phyloP scores from a whole-genome alignment of 2,888 invertebrate genomes.

The Cabera pusaria region DNA sequence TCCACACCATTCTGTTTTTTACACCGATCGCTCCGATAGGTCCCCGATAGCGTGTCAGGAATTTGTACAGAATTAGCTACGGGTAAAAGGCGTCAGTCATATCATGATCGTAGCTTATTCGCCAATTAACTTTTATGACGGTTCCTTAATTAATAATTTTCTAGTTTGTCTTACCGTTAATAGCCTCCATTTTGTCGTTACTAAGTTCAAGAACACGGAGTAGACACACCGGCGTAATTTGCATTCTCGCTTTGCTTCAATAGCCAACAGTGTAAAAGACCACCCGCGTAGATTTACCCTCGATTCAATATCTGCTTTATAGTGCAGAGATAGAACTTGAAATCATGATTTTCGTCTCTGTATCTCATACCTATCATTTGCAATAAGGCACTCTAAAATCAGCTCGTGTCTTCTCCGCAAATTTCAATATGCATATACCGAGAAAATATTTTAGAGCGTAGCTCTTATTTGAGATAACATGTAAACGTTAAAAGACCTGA shows the following conservation, averaged over 20 bases:
- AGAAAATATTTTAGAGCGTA: slow-evolving; percentile 43
- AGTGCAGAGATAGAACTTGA: slow-evolving; percentile 58
- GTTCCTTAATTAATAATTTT: slow-evolving; percentile 40
- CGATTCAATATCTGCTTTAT: slow-evolving; percentile 73
- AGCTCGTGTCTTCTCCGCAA: slow-evolving; percentile 58
- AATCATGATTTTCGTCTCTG: slow-evolving; percentile 47
- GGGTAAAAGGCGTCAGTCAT: slow-evolving; percentile 38
- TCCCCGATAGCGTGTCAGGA: slow-evolving; percentile 44
- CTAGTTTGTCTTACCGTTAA: slow-evolving; percentile 47
- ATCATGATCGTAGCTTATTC: slow-evolving; percentile 39
- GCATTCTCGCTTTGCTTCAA: slow-evolving; percentile 75
- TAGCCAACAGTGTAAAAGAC: slow-evolving; percentile 70
- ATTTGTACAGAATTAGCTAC: slow-evolving; percentile 40
- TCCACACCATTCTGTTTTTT: slow-evolving; percentile 62
- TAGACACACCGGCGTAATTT: slow-evolving; percentile 73
- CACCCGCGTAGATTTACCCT: slow-evolving; percentile 71
- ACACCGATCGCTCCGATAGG: slow-evolving; percentile 51
- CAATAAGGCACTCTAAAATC: slow-evolving; percentile 66
- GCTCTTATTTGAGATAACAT: slow-evolving; percentile 39
- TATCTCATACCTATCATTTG: slow-evolving; percentile 57
- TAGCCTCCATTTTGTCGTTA: slow-evolving; percentile 50
- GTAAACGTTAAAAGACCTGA: slow-evolving; percentile 48
- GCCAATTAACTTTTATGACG: slow-evolving; percentile 31
- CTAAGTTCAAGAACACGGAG: slow-evolving; percentile 58
- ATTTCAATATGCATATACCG: slow-evolving; percentile 60